Conservation (phyloP, 2,797 vertebrate genomes). For the Garrulus glandarius region DNA sequence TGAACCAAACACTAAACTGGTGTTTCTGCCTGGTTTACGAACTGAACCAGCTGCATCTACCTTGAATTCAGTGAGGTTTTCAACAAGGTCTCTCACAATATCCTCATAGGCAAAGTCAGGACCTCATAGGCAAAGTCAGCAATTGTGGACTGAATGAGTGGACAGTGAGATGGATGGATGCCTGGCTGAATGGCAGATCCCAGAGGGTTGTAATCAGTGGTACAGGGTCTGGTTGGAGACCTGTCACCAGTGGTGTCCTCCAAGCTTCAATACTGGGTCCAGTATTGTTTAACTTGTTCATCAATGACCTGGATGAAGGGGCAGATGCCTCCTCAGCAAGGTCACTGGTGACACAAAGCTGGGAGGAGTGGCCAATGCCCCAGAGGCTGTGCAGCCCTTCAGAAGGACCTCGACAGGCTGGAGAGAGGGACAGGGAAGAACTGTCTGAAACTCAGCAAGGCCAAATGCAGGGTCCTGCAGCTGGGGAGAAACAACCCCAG, state of each 20-base stretch:
- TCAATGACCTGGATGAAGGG: neutral
- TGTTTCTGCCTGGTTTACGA: no score
- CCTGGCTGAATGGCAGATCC: neutral
- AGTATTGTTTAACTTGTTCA: neutral
- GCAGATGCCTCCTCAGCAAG: neutral
- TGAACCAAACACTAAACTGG: no score
- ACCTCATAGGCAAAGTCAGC: neutral
- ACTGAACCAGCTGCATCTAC: neutral
- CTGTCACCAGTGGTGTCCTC: neutral
- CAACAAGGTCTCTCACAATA: neutral
- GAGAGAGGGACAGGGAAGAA: neutral
- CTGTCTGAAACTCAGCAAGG: neutral
- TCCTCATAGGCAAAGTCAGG: neutral
- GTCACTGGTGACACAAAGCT: neutral
- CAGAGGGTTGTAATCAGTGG: neutral
- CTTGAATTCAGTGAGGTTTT: neutral
- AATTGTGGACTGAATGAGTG: neutral
- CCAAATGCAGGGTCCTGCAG: neutral
- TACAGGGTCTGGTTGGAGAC: neutral
- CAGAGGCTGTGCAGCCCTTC: neutral
- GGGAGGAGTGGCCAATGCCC: neutral
- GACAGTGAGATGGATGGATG: neutral
- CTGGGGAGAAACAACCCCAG: neutral
- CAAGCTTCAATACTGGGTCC: neutral
- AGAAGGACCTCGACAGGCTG: rapidly evolving